Evolutionary conservation across 2,113 vertebrate species (phyloP), one percentile per base, ranked within the genome.

Genomic region (Hydrolagus affinis): DNA sequence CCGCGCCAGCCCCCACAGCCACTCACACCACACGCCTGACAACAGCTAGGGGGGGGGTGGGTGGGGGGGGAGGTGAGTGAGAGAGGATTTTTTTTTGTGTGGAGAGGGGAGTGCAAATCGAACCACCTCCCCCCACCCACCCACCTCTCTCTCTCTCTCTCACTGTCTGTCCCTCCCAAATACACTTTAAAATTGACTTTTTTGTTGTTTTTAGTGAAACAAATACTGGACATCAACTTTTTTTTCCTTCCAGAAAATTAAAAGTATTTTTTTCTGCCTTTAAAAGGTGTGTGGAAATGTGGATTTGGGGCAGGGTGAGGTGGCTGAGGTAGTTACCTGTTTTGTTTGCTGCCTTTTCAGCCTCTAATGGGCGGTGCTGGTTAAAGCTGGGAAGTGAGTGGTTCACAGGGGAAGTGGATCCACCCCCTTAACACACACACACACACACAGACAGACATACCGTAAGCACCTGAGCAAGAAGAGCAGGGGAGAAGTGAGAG

Each of bases 221-320:
- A n/a, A n/a, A n/a, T n/a, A n/a, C n/a, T n/a, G n/a, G n/a, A n/a
- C n/a, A n/a, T n/a, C n/a, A n/a, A n/a, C n/a, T n/a, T n/a, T n/a
- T n/a, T n/a, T n/a, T n/a, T n/a, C n/a, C 30, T 28, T 11, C 59
- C 59, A 14, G 64, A 4, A 76, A 77, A 77, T 8, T 25, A 56
- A 28, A 78, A 80, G n/a, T 9, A 12, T 77, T 14, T 60, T 11
- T 71, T 0, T 71, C 3, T 11, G n/a, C 56, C 11, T 77, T n/a
- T 12, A 76, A 19, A 19, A 44, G 44, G 59, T 78, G 76, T 78
- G 57, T 17, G 23, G 30, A 83, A 83, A 83, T 83, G 8, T 14
- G 66, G 77, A 28, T 83, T 80, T 80, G 4, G 64, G n/a, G 59
- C 56, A 64, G 77, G 77, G 60, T 64, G 76, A 80, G 76, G 76